Evolutionary conservation across 2,113 vertebrate genomes (phyloP).

Genomic region (Pipa parva): DNA sequence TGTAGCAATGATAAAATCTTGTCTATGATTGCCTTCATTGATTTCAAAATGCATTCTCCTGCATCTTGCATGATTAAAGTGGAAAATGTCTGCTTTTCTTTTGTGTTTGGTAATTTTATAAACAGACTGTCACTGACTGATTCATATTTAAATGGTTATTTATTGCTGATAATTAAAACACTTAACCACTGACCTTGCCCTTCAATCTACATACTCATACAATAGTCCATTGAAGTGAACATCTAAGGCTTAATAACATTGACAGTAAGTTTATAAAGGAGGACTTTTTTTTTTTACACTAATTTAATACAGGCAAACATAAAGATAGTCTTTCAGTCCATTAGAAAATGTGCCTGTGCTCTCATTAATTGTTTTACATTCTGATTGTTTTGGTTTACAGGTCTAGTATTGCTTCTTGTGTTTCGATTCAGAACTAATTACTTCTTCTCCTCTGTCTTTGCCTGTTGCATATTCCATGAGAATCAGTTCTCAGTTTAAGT

Average conservation of each 20-base stretch:
- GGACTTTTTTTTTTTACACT: conserved; percentile 71
- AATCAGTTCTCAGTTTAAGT: background rate
- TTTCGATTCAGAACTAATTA: background rate
- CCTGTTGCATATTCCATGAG: conserved; percentile 1
- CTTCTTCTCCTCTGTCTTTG: background rate
- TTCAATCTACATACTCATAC: conserved; percentile 72
- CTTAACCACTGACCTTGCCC: conserved; percentile 67
- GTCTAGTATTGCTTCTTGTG: background rate
- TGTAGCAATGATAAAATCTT: too few relatives aligned
- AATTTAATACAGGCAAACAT: conserved; percentile 66
- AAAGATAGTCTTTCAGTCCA: conserved; percentile 35
- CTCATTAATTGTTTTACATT: background rate
- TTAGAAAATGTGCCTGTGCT: background rate
- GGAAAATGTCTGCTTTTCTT: conserved; percentile 54
- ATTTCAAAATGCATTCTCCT: too few relatives aligned
- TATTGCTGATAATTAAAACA: conserved; percentile 73
- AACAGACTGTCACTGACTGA: conserved; percentile 61
- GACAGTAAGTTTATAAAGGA: conserved; percentile 64
- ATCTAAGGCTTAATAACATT: conserved; percentile 76
- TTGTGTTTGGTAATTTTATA: conserved; percentile 60
- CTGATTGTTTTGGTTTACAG: background rate
- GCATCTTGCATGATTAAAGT: too few relatives aligned
- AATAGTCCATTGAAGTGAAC: conserved; percentile 74
- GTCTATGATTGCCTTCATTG: too few relatives aligned
- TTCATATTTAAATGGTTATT: conserved; percentile 76